Evolutionary conservation across 2,113 vertebrate genomes (phyloP), one percentile per base, ranked within the genome.

Genomic region (Trinectes maculatus): DNA sequence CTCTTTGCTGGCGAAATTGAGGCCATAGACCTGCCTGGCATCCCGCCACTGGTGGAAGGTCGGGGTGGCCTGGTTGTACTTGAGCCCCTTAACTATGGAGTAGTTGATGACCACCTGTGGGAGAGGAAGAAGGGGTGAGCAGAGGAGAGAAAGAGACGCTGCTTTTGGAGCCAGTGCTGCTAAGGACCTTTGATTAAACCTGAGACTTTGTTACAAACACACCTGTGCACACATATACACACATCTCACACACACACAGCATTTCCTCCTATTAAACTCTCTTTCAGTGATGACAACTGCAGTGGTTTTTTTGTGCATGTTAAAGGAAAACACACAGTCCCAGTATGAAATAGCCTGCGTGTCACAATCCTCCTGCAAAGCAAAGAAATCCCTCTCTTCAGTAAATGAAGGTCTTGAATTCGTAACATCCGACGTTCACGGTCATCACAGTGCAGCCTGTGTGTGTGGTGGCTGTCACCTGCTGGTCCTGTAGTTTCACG

Each of bases 401-500:
- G 43, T 19, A 49, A 34, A 40, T 33, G 18, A 31, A 25, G 4
- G 6, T 8, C 31, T 18, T 21, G 43, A 29, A 64, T n/a, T 2
- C 44, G 37, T 42, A 29, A 47, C 44, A 40, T 11, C 42, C 11
- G 12, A n/a, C 25, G 42, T 28, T 13, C 29, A 13, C 24, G 7
- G 19, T 2, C n/a, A 10, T 49, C 24, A n/a, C 40, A 18, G 25
- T 1, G 43, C 48, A 37, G 22, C 8, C 4, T 5, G 44, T 25
- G 47, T 1, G 42, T 8, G 1, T 47, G 24, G 9, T 2, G 11
- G 18, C 13, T 0, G 15, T 69, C 76, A 98, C 96, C 94, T 99
- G 96, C 91, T 99, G 97, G 86, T 99, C 96, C 89, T 99, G 97
- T 51, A 99, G 95, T 87, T 98, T 99, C 91, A 99, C 96, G 52